Evolutionary conservation across 2,888 invertebrate genomes (phyloP).

Genomic region (Acanthosoma haemorrhoidale): DNA sequence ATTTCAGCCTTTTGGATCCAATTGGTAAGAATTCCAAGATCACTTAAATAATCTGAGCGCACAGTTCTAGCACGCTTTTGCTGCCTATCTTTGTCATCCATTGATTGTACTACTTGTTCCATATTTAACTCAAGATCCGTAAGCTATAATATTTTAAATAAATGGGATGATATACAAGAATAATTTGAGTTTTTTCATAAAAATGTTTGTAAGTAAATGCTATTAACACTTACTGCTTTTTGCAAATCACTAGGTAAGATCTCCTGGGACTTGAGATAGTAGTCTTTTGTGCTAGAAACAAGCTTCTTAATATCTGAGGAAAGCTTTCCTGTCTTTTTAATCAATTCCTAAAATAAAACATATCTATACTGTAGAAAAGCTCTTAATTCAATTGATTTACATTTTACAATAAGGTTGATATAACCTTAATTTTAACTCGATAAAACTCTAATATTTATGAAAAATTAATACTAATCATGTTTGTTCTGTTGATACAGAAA

Average conservation of each 20-base stretch:
- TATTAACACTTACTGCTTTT: not conserved
- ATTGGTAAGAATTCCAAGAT: constrained; percentile 72
- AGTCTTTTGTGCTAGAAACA: constrained; percentile 1
- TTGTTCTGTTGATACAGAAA: too few species aligned
- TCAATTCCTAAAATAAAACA: constrained; percentile 7
- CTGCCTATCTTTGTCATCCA: constrained; percentile 84
- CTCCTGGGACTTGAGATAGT: constrained; percentile 11
- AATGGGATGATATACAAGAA: not conserved
- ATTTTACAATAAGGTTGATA: too few species aligned
- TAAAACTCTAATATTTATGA: too few species aligned
- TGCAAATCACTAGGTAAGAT: constrained; percentile 20
- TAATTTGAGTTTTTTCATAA: not conserved
- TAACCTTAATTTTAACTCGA: too few species aligned
- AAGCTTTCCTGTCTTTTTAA: not conserved
- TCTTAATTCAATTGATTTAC: too few species aligned
- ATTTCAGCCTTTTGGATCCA: constrained; percentile 82
- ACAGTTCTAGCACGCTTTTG: constrained; percentile 79
- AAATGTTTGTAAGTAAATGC: not conserved
- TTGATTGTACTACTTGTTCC: constrained; percentile 69
- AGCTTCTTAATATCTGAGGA: constrained; percentile 6
- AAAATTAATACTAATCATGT: too few species aligned
- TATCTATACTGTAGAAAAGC: too few species aligned
- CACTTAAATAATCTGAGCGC: constrained; percentile 70
- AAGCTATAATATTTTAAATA: constrained; percentile 51
- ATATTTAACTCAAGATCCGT: constrained; percentile 75